Evolutionary conservation across 2,113 vertebrate species (phyloP), one percentile per base, ranked within the genome.

Genomic region (Oncorhynchus tshawytscha): DNA sequence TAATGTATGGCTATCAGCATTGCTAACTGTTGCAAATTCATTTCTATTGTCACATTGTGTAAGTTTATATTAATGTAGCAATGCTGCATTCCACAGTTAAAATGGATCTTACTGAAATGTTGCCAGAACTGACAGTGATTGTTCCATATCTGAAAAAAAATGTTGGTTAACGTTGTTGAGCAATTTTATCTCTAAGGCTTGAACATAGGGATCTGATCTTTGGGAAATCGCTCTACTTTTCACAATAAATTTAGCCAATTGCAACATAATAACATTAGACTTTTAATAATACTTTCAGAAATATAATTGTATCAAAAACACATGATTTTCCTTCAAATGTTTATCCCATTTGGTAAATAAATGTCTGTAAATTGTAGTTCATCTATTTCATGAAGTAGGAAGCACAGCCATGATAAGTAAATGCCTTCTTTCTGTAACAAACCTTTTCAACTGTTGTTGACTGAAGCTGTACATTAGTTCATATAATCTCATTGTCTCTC

Each of bases 391-490:
- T 68, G 72, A 45, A 81, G 67, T 66, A 69, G 78, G 77, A 78
- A n/a, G 64, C 66, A 75, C 62, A 72, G 77, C 62, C 67, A 79
- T 79, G 74, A 73, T 72, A 72, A 73, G 81, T 73, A 74, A 82
- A 85, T 75, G 54, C 71, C 67, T 80, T 78, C 75, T 67, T 77
- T 71, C 75, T 76, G 16, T 70, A 45, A 45, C 39, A 45, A 45
- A 11, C 39, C 39, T 45, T 45, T 45, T 45, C 39, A 45, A 45
- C 39, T 45, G 9, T 45, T 70, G 48, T 67, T 78, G 39, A 49
- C 72, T 70, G 22, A 69, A 78, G 57, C 71, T 74, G 81, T 82
- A 81, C 79, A 82, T 75, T 66, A 70, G 49, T 57, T 67, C 15
- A 59, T 66, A 8, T 18, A 54, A 49, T 75, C 51, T 71, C 74